These are phyloP conservation scores for Alosa alosa DNA, from an alignment of 2,113 vertebrate genomes.

Conservation along the genomic window DNA sequence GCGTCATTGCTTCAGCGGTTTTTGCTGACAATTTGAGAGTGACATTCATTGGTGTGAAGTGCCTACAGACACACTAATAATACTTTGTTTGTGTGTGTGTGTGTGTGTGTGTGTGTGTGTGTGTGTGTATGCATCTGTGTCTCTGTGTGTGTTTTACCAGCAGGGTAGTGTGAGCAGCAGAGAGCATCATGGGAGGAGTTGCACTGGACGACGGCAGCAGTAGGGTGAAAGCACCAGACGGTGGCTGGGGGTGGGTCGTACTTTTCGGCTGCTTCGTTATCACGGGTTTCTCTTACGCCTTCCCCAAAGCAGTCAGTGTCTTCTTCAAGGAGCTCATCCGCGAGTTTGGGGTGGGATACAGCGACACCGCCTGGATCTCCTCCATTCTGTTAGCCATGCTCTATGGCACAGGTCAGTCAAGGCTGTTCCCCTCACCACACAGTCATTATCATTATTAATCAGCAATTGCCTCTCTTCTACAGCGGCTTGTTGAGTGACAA, in stretches of 20 bases:
- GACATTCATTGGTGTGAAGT: background rate
- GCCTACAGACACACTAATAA: background rate
- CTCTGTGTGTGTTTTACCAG: background rate
- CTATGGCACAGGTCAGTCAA: slow-evolving; percentile 83
- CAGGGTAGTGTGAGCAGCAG: slow-evolving; percentile 11
- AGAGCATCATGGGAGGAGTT: slow-evolving; percentile 81
- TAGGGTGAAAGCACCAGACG: slow-evolving; percentile 83
- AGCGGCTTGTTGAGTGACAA: too few relatives aligned
- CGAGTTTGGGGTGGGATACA: slow-evolving; percentile 88
- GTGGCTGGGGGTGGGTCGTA: slow-evolving; percentile 93
- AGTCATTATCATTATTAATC: background rate
- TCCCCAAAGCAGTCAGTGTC: slow-evolving; percentile 91
- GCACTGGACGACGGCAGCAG: slow-evolving; percentile 71
- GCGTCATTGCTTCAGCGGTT: background rate
- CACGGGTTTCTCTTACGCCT: slow-evolving; percentile 95
- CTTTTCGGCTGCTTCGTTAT: slow-evolving; percentile 88
- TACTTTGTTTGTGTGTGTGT: too few relatives aligned
- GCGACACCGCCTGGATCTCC: slow-evolving; percentile 93
- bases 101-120: background rate
- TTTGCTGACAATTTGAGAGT: background rate
- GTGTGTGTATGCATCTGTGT: background rate
- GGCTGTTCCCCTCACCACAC: background rate
- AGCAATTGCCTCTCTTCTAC: too few relatives aligned
- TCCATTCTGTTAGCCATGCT: slow-evolving; percentile 95
- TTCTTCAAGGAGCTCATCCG: slow-evolving; percentile 92